Conservation (phyloP, 2,113 vertebrate genomes). For the Scomber scombrus region DNA sequence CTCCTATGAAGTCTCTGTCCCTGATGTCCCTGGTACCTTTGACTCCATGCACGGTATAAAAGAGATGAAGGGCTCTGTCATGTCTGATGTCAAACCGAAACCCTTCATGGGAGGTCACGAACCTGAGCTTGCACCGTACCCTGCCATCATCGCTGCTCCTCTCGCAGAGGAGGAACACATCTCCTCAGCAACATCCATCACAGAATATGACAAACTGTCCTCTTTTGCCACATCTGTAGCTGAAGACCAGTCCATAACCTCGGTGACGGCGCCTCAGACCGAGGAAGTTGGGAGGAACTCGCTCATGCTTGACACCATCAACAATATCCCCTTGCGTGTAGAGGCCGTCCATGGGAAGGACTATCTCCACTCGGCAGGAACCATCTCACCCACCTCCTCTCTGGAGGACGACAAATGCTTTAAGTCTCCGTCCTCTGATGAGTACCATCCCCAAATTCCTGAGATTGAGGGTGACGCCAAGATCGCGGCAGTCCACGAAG, state of each 20-base stretch:
- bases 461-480: slow-evolving; percentile 85
- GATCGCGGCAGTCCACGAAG: slow-evolving; percentile 77
- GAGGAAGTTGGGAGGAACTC: slow-evolving; percentile 94
- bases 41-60: slow-evolving; percentile 89
- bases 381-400: slow-evolving; percentile 97
- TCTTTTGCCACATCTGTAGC: slow-evolving; percentile 97
- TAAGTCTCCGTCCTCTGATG: slow-evolving; percentile 95
- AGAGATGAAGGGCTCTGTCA: slow-evolving; percentile 78
- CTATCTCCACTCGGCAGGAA: slow-evolving; percentile 95
- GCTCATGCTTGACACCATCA: slow-evolving; percentile 91
- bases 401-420: slow-evolving; percentile 98
- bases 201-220: slow-evolving; percentile 97
- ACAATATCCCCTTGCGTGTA: slow-evolving; percentile 90
- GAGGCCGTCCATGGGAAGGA: slow-evolving; percentile 94
- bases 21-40: slow-evolving; percentile 89
- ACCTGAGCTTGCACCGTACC: slow-evolving; percentile 88
- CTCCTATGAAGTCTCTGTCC: slow-evolving; percentile 89
- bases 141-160: slow-evolving; percentile 92
- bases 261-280: slow-evolving; percentile 93
- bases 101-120: slow-evolving; percentile 84
- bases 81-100: slow-evolving; percentile 84
- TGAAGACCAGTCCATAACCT: slow-evolving; percentile 95
- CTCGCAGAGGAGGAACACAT: slow-evolving; percentile 97
- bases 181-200: slow-evolving; percentile 97
- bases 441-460: slow-evolving; percentile 86